Percentiles rank a stretch among this genome's conserved stretches.
Evolutionary conservation across 2,113 vertebrate species (phyloP).

Genomic region (Ophiodon elongatus): DNA sequence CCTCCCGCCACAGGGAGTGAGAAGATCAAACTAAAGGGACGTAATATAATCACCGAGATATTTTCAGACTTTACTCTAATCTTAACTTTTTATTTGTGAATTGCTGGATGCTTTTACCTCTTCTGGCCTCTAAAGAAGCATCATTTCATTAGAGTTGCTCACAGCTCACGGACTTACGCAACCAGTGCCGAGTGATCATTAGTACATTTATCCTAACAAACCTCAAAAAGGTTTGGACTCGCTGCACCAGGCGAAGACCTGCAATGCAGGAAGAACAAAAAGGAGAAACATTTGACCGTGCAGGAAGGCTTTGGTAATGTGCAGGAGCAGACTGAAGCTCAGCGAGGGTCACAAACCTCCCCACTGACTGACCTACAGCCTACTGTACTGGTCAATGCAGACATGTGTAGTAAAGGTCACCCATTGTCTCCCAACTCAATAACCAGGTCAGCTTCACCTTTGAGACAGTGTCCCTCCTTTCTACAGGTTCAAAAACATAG

Average conservation of each 20-base stretch:
- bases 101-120: neutral
- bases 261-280: neutral
- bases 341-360: neutral
- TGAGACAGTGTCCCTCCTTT: neutral
- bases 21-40: neutral
- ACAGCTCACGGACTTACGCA: neutral
- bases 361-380: neutral
- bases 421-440: neutral
- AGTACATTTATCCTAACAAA: neutral
- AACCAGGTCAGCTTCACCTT: neutral
- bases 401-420: neutral
- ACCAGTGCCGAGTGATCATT: neutral
- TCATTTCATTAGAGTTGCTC: neutral
- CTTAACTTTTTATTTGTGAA: neutral
- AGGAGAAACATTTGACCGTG: neutral
- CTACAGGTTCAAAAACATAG: neutral
- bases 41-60: neutral
- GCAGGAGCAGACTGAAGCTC: neutral
- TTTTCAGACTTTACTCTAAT: neutral
- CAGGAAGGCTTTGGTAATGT: neutral
- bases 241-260: neutral
- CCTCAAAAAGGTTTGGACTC: neutral
- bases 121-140: neutral
- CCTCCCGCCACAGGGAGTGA: neutral
- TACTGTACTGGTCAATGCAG: neutral